These are phyloP conservation scores for Eclectus roratus DNA, from an alignment of 2,113 vertebrate genomes.

Conservation along the genomic window DNA sequence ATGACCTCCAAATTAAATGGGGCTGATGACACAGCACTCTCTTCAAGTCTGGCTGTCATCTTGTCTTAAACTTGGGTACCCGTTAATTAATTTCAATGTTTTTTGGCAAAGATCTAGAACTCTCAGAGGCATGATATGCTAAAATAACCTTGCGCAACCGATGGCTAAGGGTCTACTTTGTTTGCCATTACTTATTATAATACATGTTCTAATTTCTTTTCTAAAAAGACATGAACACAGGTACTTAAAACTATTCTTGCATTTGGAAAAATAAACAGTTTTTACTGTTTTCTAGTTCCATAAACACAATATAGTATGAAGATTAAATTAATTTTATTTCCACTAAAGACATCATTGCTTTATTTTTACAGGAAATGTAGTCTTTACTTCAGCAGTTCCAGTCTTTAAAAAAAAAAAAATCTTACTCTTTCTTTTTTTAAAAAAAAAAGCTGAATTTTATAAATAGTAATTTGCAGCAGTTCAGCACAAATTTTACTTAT, in stretches of 20 bases:
- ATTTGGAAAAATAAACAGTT: background rate
- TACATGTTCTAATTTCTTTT: background rate
- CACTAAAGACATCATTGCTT: background rate
- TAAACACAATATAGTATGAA: background rate
- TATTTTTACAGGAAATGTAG: background rate
- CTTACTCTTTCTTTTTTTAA: background rate
- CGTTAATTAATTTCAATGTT: conserved; percentile 1
- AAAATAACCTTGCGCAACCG: background rate
- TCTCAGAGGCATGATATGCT: background rate
- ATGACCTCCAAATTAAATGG: background rate
- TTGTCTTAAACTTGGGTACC: background rate
- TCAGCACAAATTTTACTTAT: background rate
- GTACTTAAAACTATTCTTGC: background rate
- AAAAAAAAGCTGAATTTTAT: fast-evolving
- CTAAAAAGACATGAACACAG: background rate
- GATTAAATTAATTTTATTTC: background rate
- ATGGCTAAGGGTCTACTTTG: background rate
- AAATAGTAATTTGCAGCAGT: background rate
- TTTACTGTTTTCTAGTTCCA: background rate
- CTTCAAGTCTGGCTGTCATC: background rate
- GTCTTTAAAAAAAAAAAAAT: background rate
- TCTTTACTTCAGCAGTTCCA: background rate
- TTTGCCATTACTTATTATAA: background rate
- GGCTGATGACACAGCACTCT: background rate
- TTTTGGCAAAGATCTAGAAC: background rate